phyloP scores from a whole-genome alignment of 2,888 invertebrate species.

The Ectemnius cavifrons region DNA sequence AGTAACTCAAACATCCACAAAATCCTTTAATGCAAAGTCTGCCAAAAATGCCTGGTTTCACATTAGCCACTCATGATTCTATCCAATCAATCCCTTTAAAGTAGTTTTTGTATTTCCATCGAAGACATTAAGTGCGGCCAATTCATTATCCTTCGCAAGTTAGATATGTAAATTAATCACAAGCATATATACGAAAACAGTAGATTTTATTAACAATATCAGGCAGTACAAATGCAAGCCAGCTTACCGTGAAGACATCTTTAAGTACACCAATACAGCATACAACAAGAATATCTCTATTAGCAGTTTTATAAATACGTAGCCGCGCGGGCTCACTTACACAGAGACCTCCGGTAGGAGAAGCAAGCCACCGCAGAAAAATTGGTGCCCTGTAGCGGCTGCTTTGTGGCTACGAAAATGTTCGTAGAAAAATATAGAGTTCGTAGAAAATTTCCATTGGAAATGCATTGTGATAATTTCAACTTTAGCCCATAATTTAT shows the following conservation, averaged over 20 bases:
- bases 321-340: background rate
- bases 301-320: conserved; percentile 23
- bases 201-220: conserved; percentile 39
- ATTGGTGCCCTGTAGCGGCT: background rate
- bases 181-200: conserved; percentile 23
- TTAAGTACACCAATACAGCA: too few species aligned
- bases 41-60: background rate
- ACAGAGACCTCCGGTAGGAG: background rate
- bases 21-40: background rate
- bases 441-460: background rate
- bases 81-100: too few species aligned
- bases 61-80: background rate
- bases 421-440: conserved; percentile 37
- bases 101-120: too few species aligned
- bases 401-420: conserved; percentile 4
- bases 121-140: too few species aligned
- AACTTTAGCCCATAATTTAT: background rate
- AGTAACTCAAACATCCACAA: background rate
- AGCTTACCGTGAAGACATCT: background rate
- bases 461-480: conserved; percentile 1
- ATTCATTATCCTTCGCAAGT: too few species aligned
- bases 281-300: conserved; percentile 8
- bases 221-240: conserved; percentile 20
- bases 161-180: too few species aligned
- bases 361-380: conserved; percentile 23